A percentile compares a stretch with the other conserved stretches of the same genome.
Conservation (phyloP, 1,140 invertebrate genomes). For the Ctenoplectra terminalis region DNA sequence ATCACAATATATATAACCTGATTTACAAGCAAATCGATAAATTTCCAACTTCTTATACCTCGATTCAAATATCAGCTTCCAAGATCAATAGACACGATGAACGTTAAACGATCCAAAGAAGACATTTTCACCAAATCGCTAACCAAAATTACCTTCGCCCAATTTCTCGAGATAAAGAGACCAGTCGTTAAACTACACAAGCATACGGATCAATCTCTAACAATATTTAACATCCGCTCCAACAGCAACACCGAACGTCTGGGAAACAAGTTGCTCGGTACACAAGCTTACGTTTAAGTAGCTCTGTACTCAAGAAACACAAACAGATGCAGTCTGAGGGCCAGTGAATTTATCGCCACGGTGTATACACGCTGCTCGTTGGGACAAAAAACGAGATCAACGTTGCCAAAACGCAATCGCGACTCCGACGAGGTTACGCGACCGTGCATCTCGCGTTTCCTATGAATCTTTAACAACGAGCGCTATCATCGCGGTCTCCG, state of each 20-base stretch:
- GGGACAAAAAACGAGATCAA: background rate
- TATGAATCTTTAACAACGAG: conserved; percentile 24
- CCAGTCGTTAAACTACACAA: no score
- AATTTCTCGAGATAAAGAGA: background rate
- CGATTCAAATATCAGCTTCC: no score
- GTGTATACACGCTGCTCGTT: background rate
- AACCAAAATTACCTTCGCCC: background rate
- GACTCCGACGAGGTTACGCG: background rate
- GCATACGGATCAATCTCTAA: background rate
- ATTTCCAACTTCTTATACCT: no score
- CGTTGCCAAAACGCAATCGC: background rate
- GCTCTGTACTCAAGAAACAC: background rate
- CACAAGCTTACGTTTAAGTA: background rate
- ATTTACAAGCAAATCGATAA: no score
- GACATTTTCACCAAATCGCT: background rate
- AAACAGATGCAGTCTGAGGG: conserved; percentile 15
- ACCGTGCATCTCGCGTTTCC: no score
- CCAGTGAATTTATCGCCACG: conserved; percentile 3
- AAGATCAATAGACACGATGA: no score
- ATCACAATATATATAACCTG: no score
- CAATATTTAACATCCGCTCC: background rate
- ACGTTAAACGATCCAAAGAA: no score
- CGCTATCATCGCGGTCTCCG: background rate
- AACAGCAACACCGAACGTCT: background rate
- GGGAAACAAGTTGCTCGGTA: conserved; percentile 1